These are phyloP conservation scores for Acrocephalus scirpaceus DNA, from an alignment of 2,797 vertebrate species.

Conservation along the genomic window DNA sequence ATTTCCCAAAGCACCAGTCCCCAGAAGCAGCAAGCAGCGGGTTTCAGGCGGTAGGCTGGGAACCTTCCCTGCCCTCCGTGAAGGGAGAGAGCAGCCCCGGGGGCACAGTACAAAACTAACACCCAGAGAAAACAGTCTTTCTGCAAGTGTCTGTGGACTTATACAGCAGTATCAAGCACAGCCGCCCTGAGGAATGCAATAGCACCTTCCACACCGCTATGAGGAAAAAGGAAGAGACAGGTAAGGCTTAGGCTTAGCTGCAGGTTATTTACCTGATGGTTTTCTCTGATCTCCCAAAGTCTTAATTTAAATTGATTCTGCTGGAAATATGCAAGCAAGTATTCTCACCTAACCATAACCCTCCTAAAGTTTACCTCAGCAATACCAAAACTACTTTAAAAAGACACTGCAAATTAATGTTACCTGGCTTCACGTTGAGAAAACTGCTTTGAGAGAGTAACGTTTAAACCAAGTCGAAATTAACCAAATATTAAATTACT, in stretches of 20 bases:
- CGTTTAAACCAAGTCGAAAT: background rate
- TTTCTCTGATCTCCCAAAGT: background rate
- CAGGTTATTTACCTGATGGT: background rate
- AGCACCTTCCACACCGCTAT: background rate
- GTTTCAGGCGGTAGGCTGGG: background rate
- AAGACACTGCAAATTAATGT: background rate
- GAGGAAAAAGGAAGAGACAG: background rate
- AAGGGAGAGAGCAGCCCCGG: background rate
- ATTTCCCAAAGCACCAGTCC: background rate
- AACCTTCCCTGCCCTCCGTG: background rate
- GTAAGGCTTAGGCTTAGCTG: background rate
- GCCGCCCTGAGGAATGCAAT: background rate
- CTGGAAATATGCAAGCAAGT: rapidly evolving
- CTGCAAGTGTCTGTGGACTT: background rate
- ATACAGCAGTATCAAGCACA: background rate
- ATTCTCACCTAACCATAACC: background rate
- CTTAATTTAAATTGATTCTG: background rate
- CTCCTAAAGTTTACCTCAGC: background rate
- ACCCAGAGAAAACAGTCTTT: too few species aligned
- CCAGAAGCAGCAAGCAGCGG: background rate
- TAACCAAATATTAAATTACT: background rate
- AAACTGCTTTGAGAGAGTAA: background rate
- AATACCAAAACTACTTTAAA: background rate
- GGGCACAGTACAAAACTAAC: rapidly evolving
- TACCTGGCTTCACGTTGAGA: background rate